Evolutionary conservation across 2,888 invertebrate species (phyloP).

Genomic region (Bursaphelenchus okinawaensis): DNA sequence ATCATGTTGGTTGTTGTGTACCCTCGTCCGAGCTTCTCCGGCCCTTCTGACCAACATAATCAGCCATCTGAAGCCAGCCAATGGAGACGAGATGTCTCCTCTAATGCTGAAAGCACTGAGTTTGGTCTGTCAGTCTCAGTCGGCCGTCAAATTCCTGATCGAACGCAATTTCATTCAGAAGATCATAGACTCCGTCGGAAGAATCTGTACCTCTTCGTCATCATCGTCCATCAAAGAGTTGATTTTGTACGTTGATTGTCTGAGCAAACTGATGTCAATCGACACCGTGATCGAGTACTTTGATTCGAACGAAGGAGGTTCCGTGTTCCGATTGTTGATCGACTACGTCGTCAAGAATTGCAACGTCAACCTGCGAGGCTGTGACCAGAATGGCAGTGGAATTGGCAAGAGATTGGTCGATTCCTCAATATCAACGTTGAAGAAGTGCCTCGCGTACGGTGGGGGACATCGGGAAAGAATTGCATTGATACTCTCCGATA

Average conservation of each 20-base stretch:
- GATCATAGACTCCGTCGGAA: conserved; percentile 16
- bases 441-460: conserved; percentile 18
- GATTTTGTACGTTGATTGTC: conserved; percentile 16
- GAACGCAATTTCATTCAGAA: conserved; percentile 15
- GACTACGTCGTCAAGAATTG: not conserved
- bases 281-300: conserved; percentile 19
- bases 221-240: not conserved
- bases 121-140: conserved; percentile 24
- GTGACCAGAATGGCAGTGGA: not conserved
- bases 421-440: conserved; percentile 5
- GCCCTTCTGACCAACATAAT: conserved; percentile 17
- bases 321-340: conserved; percentile 13
- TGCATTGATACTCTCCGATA: conserved; percentile 56
- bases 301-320: conserved; percentile 14
- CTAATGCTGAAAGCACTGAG: conserved; percentile 14
- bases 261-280: conserved; percentile 18
- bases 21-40: conserved; percentile 26
- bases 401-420: not conserved
- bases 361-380: not conserved
- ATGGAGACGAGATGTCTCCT: not conserved
- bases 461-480: conserved; percentile 19
- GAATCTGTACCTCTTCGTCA: conserved; percentile 12
- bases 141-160: conserved; percentile 17
- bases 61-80: not conserved
- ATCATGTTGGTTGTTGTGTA: conserved; percentile 30